Evolutionary conservation across 2,888 invertebrate species (phyloP).

Genomic region (Fissipunctia ypsillon): DNA sequence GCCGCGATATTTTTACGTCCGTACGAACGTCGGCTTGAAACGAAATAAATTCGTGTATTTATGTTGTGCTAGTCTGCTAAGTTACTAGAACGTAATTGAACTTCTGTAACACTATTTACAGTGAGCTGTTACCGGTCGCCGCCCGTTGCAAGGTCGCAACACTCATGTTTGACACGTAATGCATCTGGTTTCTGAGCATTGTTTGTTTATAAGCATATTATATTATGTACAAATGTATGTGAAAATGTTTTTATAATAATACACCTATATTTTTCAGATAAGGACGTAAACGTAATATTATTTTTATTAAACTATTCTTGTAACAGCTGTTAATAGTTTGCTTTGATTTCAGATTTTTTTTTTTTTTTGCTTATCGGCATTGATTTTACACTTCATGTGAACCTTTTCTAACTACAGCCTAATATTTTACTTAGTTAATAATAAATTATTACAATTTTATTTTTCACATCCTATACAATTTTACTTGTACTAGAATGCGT

Average conservation of each 20-base stretch:
- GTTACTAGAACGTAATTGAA: background rate
- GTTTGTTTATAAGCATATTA: constrained; percentile 32
- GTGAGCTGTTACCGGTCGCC: constrained; percentile 47
- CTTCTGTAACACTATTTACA: constrained; percentile 10
- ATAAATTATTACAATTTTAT: background rate
- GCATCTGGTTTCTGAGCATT: constrained; percentile 63
- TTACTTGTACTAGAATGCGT: background rate
- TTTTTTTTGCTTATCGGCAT: too few relatives aligned
- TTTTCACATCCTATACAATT: background rate
- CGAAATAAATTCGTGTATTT: too few relatives aligned
- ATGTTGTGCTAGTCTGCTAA: background rate
- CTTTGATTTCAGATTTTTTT: background rate
- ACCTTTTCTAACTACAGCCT: background rate
- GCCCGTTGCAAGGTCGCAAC: constrained; percentile 62
- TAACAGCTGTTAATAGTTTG: background rate
- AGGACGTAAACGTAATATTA: background rate
- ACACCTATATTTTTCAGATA: constrained; percentile 18
- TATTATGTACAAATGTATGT: constrained; percentile 7
- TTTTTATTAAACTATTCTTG: constrained; percentile 16
- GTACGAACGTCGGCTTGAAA: too few relatives aligned
- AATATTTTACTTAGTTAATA: background rate
- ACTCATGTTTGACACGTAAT: constrained; percentile 60
- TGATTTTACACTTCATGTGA: background rate
- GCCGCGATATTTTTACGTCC: too few relatives aligned
- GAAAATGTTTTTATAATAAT: constrained; percentile 26